These are phyloP conservation scores for Aethina tumida DNA, from an alignment of 1,140 invertebrate genomes.

Conservation along the genomic window DNA sequence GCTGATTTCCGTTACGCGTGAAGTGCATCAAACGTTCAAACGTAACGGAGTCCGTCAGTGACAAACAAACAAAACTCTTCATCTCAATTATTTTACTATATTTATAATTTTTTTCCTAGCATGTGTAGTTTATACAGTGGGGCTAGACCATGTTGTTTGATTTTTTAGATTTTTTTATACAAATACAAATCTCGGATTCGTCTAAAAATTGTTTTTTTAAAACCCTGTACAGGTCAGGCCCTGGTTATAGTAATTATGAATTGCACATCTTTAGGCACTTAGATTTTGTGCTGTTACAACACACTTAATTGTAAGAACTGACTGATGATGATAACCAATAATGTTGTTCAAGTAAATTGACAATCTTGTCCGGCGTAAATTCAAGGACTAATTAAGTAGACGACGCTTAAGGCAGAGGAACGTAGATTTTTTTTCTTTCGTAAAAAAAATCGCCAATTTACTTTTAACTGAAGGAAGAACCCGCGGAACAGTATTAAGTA, in stretches of 20 bases:
- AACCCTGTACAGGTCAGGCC: conserved; percentile 35
- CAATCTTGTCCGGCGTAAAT: too few species aligned
- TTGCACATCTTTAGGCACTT: conserved; percentile 35
- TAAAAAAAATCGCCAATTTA: too few species aligned
- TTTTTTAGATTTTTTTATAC: conserved; percentile 12
- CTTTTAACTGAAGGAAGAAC: too few species aligned
- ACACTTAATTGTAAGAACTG: too few species aligned
- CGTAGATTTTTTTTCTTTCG: too few species aligned
- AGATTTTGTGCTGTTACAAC: conserved; percentile 24
- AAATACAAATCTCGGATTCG: conserved; percentile 23
- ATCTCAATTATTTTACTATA: conserved; percentile 2
- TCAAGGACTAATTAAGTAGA: too few species aligned
- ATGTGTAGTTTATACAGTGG: conserved; percentile 21
- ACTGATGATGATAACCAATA: too few species aligned
- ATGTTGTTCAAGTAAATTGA: too few species aligned
- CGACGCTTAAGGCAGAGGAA: too few species aligned
- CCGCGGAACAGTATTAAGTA: too few species aligned
- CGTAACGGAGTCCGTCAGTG: conserved; percentile 9
- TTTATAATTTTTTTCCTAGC: conserved; percentile 2
- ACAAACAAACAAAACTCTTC: conserved; percentile 14
- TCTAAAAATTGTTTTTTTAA: conserved; percentile 23
- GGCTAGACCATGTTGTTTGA: conserved; percentile 17
- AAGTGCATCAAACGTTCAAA: background rate
- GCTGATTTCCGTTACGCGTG: conserved; percentile 2
- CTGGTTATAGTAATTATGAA: conserved; percentile 26